A percentile compares a stretch with the other conserved stretches of the same genome.
Evolutionary conservation across 2,797 vertebrate species (phyloP).

Genomic region (Anabacerthia variegaticeps): DNA sequence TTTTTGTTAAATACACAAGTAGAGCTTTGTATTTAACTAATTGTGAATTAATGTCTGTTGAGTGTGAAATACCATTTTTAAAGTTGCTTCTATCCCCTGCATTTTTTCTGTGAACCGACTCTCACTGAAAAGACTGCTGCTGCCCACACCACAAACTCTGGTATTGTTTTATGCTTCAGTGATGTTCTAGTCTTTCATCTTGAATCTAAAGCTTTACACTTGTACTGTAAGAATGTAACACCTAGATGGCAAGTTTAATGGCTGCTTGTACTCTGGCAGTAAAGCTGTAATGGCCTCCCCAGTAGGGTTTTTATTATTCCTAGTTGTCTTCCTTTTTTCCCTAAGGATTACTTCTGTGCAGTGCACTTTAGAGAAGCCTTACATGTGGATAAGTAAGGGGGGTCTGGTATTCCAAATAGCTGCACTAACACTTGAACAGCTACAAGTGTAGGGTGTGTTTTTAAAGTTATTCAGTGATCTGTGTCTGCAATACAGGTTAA

Average conservation of each 20-base stretch:
- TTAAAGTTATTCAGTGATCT: not conserved
- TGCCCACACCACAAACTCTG: not conserved
- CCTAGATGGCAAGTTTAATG: not conserved
- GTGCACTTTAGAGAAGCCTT: not conserved
- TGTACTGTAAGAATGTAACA: slow-evolving; percentile 2
- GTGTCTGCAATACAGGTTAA: not conserved
- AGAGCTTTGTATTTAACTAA: slow-evolving; percentile 58
- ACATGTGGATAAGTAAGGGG: not conserved
- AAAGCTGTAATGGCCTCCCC: slow-evolving; percentile 25
- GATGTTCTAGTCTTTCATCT: not conserved
- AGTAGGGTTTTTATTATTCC: not conserved
- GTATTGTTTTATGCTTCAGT: not conserved
- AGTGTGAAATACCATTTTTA: slow-evolving; percentile 8
- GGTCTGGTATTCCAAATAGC: not conserved
- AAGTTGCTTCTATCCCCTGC: not conserved
- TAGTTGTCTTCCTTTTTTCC: not conserved
- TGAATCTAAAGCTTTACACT: not conserved
- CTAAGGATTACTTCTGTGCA: not conserved
- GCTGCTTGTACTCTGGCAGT: slow-evolving; percentile 31
- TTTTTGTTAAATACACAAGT: slow-evolving; percentile 56
- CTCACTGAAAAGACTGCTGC: not conserved
- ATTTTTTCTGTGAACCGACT: not conserved
- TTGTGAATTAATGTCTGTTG: slow-evolving; percentile 15
- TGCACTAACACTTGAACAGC: not conserved
- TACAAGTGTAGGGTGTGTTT: fast-evolving